Conservation (phyloP, 2,113 vertebrate genomes). For the Verasper variegatus region DNA sequence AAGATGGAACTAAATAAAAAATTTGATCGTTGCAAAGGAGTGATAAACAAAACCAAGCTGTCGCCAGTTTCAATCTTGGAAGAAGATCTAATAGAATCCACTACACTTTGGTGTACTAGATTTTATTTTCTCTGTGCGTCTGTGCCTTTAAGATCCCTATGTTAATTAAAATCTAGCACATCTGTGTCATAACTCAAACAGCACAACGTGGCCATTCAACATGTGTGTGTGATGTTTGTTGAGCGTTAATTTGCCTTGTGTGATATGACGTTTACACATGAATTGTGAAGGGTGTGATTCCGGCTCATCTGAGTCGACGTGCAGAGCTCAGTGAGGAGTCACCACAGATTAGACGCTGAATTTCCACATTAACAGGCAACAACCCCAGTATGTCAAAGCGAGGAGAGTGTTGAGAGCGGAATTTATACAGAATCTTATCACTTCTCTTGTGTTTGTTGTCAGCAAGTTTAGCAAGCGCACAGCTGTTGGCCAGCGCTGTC, state of each 20-base stretch:
- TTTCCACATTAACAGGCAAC: conserved; percentile 27
- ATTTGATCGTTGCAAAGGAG: too few relatives aligned
- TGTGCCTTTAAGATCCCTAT: not conserved
- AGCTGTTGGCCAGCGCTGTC: conserved; percentile 21
- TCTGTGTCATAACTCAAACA: too few relatives aligned
- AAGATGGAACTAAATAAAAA: too few relatives aligned
- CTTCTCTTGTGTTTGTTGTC: conserved; percentile 27
- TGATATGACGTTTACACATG: not conserved
- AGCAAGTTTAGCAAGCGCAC: not conserved
- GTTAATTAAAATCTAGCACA: too few relatives aligned
- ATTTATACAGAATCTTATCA: conserved; percentile 24
- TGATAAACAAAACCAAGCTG: too few relatives aligned
- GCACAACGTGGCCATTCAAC: too few relatives aligned
- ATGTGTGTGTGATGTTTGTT: too few relatives aligned
- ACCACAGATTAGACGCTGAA: not conserved
- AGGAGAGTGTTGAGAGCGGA: not conserved
- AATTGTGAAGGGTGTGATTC: not conserved
- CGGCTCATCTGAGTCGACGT: not conserved
- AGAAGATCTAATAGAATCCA: too few relatives aligned
- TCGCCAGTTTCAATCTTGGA: too few relatives aligned
- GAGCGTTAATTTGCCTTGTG: too few relatives aligned
- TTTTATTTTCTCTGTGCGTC: not conserved
- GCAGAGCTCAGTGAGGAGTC: not conserved
- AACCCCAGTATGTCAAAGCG: conserved; percentile 3
- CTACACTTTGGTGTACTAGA: not conserved